Evolutionary conservation across 2,888 invertebrate species (phyloP), one percentile per base, ranked within the genome.

Genomic region (Electrophaes corylata): DNA sequence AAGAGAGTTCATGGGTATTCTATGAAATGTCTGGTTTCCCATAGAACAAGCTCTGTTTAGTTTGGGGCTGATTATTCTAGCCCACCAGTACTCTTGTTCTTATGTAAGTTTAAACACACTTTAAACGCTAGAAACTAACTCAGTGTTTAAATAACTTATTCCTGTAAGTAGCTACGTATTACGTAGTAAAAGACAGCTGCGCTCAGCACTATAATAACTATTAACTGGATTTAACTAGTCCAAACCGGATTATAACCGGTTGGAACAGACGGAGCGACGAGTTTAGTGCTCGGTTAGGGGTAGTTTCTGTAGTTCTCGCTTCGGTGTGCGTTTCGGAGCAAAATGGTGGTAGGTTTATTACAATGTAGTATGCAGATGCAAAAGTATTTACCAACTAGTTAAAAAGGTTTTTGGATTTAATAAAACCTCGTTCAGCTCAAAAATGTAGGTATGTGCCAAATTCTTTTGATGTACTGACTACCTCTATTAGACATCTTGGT

Each of bases 141-240:
- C n/a, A 19, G 6, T 35, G 5, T 14, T 14, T 35, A 14, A 35
- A 37, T 16, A 37, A 37, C 16, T 8, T 37, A 37, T 16, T 37
- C 37, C 16, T 10, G 37, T 37, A 37, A 16, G 8, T 14, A 12
- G 11, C n/a, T 31, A 6, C 2, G 1, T 31, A 31, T n/a, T 4
- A 11, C 3, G 8, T n/a, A 31, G 31, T n/a, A 11, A 14, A 3
- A 44, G 23, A 31, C 47, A 57, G 53, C 51, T 53, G 48, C 48
- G 43, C 48, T 37, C 33, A 29, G 26, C 41, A 41, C 48, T 48
- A 48, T 31, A 49, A 54, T 50, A 60, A 41, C 55, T 45, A 56
- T 62, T 62, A 64, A 57, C 64, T 44, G 54, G 62, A 57, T 64
- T 60, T 51, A 60, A 51, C 59, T 47, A 57, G 53, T 59, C 46